A percentile compares a stretch with the other conserved stretches of the same genome.
Evolutionary conservation across 1,140 invertebrate species (phyloP).

Genomic region (Tetraneura akinire): DNA sequence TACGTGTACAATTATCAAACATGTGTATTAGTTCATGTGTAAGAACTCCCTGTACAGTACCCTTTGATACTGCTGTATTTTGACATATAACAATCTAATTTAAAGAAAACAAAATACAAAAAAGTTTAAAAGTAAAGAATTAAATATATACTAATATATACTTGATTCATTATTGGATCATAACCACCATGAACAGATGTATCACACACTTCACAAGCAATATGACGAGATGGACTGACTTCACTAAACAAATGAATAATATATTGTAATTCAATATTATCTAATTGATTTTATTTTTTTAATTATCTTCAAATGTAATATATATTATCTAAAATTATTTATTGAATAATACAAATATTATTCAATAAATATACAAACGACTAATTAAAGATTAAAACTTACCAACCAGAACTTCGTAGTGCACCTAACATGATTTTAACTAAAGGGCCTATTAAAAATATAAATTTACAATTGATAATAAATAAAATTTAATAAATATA

Average conservation of each 20-base stretch:
- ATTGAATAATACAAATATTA: no score
- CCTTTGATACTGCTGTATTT: slow-evolving; percentile 71
- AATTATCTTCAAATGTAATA: no score
- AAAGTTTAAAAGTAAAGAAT: not conserved
- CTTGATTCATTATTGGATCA: slow-evolving; percentile 85
- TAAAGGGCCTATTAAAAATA: slow-evolving; percentile 68
- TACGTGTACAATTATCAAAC: slow-evolving; percentile 90
- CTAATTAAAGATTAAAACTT: slow-evolving; percentile 58
- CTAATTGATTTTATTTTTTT: no score
- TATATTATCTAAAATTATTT: no score
- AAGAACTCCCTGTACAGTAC: slow-evolving; percentile 75
- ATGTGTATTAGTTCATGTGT: slow-evolving; percentile 95
- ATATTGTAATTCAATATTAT: not conserved
- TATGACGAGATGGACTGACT: slow-evolving; percentile 81
- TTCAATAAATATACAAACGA: no score
- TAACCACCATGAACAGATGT: slow-evolving; percentile 83
- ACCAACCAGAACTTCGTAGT: slow-evolving; percentile 83
- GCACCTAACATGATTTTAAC: slow-evolving; percentile 83
- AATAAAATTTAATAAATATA: slow-evolving; percentile 28
- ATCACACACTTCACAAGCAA: slow-evolving; percentile 89
- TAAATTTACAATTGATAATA: slow-evolving; percentile 32
- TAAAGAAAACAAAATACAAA: slow-evolving; percentile 50
- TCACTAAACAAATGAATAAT: slow-evolving; percentile 63
- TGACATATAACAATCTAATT: slow-evolving; percentile 87
- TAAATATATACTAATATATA: slow-evolving; percentile 57